Conservation (phyloP, 1,140 invertebrate genomes). For the Pogonus chalceus region DNA sequence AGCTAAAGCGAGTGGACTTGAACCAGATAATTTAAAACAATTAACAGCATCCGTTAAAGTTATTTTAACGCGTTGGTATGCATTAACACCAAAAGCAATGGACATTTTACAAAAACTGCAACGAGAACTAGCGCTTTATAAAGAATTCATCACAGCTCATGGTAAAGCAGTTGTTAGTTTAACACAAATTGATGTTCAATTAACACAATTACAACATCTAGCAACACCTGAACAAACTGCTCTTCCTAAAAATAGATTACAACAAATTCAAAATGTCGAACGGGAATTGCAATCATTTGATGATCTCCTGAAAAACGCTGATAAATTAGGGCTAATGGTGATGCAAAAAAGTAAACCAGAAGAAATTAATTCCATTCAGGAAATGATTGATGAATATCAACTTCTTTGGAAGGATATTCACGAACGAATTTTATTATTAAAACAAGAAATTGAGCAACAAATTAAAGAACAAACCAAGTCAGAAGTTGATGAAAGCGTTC, state of each 20-base stretch:
- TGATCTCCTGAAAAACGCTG: slow-evolving; percentile 41
- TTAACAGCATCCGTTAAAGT: slow-evolving; percentile 41
- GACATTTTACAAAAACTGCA: slow-evolving; percentile 36
- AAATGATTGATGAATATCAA: slow-evolving; percentile 59
- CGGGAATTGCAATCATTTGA: slow-evolving; percentile 44
- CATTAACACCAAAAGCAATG: slow-evolving; percentile 39
- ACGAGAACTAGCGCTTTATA: slow-evolving; percentile 45
- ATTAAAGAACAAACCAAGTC: slow-evolving; percentile 23
- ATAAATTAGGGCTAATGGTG: slow-evolving; percentile 47
- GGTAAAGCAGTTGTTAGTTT: slow-evolving; percentile 56
- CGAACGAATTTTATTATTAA: slow-evolving; percentile 40
- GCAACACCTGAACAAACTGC: slow-evolving; percentile 36
- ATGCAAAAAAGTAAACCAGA: slow-evolving; percentile 44
- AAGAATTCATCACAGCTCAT: slow-evolving; percentile 58
- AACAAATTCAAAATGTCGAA: slow-evolving; percentile 44
- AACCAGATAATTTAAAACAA: slow-evolving; percentile 47
- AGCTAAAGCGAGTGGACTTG: slow-evolving; percentile 44
- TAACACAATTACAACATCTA: slow-evolving; percentile 58
- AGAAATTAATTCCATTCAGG: slow-evolving; percentile 45
- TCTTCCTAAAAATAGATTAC: slow-evolving; percentile 32
- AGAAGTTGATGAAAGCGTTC: slow-evolving; percentile 48
- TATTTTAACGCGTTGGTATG: slow-evolving; percentile 48
- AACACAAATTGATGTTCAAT: slow-evolving; percentile 54
- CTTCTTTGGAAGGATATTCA: slow-evolving; percentile 52
- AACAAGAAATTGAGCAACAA: slow-evolving; percentile 36